Evolutionary conservation across 2,797 vertebrate genomes (phyloP).

Genomic region (Sebastes paucispinis): DNA sequence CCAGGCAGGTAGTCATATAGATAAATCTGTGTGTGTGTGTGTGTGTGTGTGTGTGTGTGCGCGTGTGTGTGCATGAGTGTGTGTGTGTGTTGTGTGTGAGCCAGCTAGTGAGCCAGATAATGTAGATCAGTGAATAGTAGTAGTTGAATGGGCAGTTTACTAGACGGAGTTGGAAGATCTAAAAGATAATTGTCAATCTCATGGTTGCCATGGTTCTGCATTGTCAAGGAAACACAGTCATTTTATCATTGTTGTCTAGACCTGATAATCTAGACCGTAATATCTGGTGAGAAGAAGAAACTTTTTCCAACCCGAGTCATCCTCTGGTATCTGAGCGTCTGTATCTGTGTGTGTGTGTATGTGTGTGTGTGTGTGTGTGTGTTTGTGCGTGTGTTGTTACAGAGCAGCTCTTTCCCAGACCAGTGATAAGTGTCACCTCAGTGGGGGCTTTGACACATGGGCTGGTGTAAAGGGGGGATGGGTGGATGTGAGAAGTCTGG

Average conservation of each 20-base stretch:
- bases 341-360: slow-evolving; percentile 4
- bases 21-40: slow-evolving; percentile 42
- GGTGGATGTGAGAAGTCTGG: slow-evolving; percentile 59
- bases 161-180: not conserved
- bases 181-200: not conserved
- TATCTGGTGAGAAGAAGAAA: slow-evolving; percentile 57
- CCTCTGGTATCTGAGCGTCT: slow-evolving; percentile 24
- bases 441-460: slow-evolving; percentile 80
- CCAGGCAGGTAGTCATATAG: slow-evolving; percentile 59
- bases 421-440: slow-evolving; percentile 79
- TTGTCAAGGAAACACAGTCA: not conserved
- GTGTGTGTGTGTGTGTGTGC: slow-evolving; percentile 5
- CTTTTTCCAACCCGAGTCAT: slow-evolving; percentile 51
- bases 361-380: slow-evolving; percentile 14
- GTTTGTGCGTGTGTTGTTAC: slow-evolving; percentile 43
- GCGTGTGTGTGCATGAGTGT: not conserved
- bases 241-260: slow-evolving; percentile 46
- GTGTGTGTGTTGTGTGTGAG: slow-evolving; percentile 17
- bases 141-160: slow-evolving; percentile 1
- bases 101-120: slow-evolving; percentile 5
- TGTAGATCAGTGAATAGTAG: slow-evolving; percentile 3
- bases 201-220: not conserved
- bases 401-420: slow-evolving; percentile 70
- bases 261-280: slow-evolving; percentile 50
- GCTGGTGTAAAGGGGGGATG: slow-evolving; percentile 58